These are phyloP conservation scores for Acrossocheilus fasciatus DNA, from an alignment of 2,797 vertebrate genomes.

Conservation along the genomic window DNA sequence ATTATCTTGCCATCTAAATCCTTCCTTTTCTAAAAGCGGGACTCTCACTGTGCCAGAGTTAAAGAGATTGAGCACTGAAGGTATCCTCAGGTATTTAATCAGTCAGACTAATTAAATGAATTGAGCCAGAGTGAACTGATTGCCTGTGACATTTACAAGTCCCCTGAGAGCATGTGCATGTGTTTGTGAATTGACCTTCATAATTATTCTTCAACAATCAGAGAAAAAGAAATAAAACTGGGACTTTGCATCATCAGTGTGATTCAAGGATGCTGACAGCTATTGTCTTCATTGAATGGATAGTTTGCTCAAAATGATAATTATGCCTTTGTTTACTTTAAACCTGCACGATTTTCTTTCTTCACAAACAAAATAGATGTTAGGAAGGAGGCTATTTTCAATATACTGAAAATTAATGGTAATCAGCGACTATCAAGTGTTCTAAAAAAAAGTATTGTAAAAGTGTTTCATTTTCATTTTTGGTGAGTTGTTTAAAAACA, in stretches of 20 bases:
- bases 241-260: conserved; percentile 40
- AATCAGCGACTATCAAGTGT: background rate
- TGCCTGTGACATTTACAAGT: conserved; percentile 65
- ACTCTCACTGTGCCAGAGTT: conserved; percentile 28
- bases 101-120: conserved; percentile 57
- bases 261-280: background rate
- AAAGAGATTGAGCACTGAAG: conserved; percentile 46
- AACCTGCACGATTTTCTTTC: background rate
- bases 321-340: background rate
- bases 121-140: conserved; percentile 49
- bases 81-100: conserved; percentile 59
- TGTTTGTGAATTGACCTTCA: conserved; percentile 42
- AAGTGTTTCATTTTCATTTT: background rate
- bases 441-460: background rate
- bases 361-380: background rate
- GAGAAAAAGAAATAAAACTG: conserved; percentile 35
- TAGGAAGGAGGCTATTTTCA: background rate
- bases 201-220: conserved; percentile 42
- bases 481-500: background rate
- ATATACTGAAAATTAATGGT: background rate
- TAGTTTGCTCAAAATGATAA: background rate
- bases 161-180: conserved; percentile 51
- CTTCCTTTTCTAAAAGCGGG: conserved; percentile 40
- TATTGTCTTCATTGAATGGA: background rate
- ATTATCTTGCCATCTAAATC: conserved; percentile 38